These are phyloP conservation scores for Ascaphus truei DNA, from an alignment of 2,113 vertebrate species.

Conservation along the genomic window DNA sequence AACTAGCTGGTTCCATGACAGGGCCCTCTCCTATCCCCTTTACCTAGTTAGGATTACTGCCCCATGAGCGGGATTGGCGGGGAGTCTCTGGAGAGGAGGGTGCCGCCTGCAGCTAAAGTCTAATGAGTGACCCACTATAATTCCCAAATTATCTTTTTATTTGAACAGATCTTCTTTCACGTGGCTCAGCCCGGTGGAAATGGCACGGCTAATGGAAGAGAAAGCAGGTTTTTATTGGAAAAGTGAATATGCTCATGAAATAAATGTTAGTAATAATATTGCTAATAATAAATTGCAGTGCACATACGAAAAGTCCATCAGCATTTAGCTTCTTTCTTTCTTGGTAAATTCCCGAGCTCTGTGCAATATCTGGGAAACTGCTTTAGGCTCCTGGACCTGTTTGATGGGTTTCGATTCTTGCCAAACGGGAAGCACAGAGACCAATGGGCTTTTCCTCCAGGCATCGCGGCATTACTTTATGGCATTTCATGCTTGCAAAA, in stretches of 20 bases:
- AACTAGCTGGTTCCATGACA: too few relatives aligned
- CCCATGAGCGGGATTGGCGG: too few relatives aligned
- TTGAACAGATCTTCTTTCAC: neutral
- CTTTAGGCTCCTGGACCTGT: slow-evolving; percentile 39
- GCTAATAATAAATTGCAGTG: slow-evolving; percentile 1
- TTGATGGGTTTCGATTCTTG: slow-evolving; percentile 38
- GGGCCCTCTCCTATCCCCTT: too few relatives aligned
- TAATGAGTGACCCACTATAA: too few relatives aligned
- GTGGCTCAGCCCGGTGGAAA: neutral
- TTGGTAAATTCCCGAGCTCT: neutral
- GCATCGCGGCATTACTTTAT: neutral
- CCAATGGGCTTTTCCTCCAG: slow-evolving; percentile 48
- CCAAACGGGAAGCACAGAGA: slow-evolving; percentile 26
- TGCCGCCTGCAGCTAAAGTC: too few relatives aligned
- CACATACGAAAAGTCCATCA: neutral
- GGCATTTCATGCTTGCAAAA: neutral
- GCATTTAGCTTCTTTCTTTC: neutral
- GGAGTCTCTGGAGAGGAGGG: too few relatives aligned
- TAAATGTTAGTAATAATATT: slow-evolving; percentile 4
- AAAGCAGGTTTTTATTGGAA: neutral
- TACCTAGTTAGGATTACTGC: too few relatives aligned
- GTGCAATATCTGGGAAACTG: slow-evolving; percentile 43
- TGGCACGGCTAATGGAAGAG: neutral
- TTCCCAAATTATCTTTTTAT: neutral
- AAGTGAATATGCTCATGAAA: neutral